phyloP scores from a whole-genome alignment of 2,888 invertebrate genomes.

The Tiliacea citrago region DNA sequence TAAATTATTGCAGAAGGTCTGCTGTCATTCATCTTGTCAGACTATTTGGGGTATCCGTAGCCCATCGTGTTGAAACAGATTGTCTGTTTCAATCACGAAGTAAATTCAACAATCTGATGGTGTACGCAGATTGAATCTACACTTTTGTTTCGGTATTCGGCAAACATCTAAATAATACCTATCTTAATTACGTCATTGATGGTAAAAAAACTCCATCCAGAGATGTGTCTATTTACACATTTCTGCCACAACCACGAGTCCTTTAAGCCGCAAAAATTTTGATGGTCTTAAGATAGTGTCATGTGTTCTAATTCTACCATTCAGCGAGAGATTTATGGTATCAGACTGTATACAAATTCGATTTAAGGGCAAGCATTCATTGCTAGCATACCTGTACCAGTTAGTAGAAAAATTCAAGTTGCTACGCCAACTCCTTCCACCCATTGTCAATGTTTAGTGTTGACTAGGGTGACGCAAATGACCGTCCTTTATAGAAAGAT shows the following conservation, averaged over 20 bases:
- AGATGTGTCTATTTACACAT: not conserved
- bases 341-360: not conserved
- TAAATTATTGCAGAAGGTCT: slow-evolving; percentile 49
- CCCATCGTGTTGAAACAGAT: slow-evolving; percentile 9
- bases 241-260: no score
- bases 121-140: not conserved
- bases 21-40: slow-evolving; percentile 37
- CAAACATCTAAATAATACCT: not conserved
- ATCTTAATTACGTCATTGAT: no score
- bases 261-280: not conserved
- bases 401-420: not conserved
- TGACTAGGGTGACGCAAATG: not conserved
- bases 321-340: not conserved
- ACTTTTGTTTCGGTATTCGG: not conserved
- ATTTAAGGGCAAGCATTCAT: not conserved
- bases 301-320: not conserved
- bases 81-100: not conserved
- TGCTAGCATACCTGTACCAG: not conserved
- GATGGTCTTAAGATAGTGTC: not conserved
- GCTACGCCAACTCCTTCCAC: no score
- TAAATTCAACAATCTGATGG: not conserved
- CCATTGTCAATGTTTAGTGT: not conserved
- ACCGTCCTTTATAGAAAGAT: not conserved
- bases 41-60: slow-evolving; percentile 1
- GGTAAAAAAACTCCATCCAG: not conserved